Evolutionary conservation across 2,888 invertebrate genomes (phyloP), one percentile per base, ranked within the genome.

Genomic region (Ischnura elegans): DNA sequence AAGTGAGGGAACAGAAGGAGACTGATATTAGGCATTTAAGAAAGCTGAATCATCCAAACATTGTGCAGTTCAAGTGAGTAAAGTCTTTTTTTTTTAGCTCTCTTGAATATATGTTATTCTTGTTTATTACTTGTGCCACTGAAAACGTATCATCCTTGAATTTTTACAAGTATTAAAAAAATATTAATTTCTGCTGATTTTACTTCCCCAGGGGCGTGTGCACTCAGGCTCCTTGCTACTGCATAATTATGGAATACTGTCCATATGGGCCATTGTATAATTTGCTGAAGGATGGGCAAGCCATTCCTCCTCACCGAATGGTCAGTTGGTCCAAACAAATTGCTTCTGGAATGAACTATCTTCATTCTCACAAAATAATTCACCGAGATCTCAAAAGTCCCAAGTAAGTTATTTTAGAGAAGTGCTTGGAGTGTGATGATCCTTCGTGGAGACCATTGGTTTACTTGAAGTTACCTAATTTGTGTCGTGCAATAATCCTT

Each of bases 331-430:
- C 99, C 76, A 98, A 98, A 95, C 99, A 99, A 96, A 99, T 99
- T 94, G 99, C 99, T 55, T 97, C 97, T 94, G 99, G 99, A 93
- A 99, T 99, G 99, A 97, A 98, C 95, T 99, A 99, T 96, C 97
- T 99, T 94, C 99, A 99, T 96, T 97, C 97, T 86, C 98, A 99
- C 95, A 99, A 99, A 96, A 99, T 99, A 95, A 99, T 99, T 95
- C 99, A 99, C 95, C 97, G 99, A 94, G 99, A 99, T 97, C 97
- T 99, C 94, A 99, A 99, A 96, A 99, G 99, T 95, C 99, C 99
- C 87, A 99, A 99, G 99, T 99, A 97, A 97, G 98, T 97, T 51
- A 51, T 10, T 51, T 51, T 51, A 19, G 8, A 51, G 0, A 2
- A 13, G 2, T 51, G 4, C 51, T 51, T 13, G 51, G 8, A 13